Base-by-base conservation (phyloP, 2,888 invertebrate species). In the Plagodis dolabraria region DNA sequence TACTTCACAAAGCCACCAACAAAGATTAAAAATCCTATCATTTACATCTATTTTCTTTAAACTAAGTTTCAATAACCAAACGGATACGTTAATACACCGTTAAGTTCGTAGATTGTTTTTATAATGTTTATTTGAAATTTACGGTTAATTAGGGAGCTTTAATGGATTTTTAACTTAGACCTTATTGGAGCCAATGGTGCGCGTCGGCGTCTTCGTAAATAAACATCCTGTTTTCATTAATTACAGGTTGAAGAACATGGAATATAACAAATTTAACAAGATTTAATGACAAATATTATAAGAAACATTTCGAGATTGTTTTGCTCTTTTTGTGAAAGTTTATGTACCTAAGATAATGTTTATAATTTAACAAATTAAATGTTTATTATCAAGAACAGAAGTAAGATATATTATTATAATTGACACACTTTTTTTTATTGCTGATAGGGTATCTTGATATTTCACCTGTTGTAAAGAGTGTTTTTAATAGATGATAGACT, bases 121-220 rank as follows among this genome's bases (percentile, higher is more conserved):
- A 47, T 45, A 47, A 56, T 50, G 57, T 60, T 58, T 55, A 60
- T 53, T 64, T 60, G 46, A 57, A 43, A 53, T 55, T 12, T 75
- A 79, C 73, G 84, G 75, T 83, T 87, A 86, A 88, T 88, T 88
- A 86, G 62, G 69, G 62, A 71, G 75, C 79, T 46, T 40, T 47
- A 47, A 43, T 54, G 47, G 47, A 43, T n/a, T 54, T 54, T 75
- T 67, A 66, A 70, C 72, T 72, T 70, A 72, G 67, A 71, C 65
- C 58, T 57, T 63, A 62, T 68, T 67, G 61, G 61, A 72, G 62
- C 60, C 76, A 79, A 40, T 75, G 77, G 75, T 81, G 75, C 82
- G 81, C 71, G 79, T 74, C 81, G 69, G 59, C 72, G 76, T 65
- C 65, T 67, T 65, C 68, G 68, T 63, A 68, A 63, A 70, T 65